Percentiles rank a stretch among this genome's conserved stretches.
Conservation (phyloP, 2,888 invertebrate genomes). For the Proisotoma minuta region DNA sequence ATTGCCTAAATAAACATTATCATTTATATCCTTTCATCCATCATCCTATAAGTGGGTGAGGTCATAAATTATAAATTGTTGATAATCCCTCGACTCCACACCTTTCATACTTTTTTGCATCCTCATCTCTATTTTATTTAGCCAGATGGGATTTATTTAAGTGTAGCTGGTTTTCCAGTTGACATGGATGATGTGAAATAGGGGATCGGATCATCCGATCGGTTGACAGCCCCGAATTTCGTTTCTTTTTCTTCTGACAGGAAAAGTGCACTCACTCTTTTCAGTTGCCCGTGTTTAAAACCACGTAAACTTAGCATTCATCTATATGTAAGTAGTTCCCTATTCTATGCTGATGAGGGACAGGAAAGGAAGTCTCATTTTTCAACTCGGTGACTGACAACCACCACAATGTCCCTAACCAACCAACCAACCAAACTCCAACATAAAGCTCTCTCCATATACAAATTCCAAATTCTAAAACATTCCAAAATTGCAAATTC, state of each 20-base stretch:
- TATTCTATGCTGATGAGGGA: conserved; percentile 6
- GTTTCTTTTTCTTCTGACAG: conserved; percentile 1
- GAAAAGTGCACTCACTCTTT: conserved; percentile 3
- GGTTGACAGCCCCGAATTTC: conserved; percentile 2
- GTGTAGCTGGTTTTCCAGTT: background rate
- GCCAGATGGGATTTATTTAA: background rate
- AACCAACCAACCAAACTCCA: too few species aligned
- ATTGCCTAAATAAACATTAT: background rate
- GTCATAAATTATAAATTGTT: too few species aligned
- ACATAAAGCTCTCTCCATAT: too few species aligned
- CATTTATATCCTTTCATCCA: background rate
- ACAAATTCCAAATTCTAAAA: too few species aligned
- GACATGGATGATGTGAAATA: background rate
- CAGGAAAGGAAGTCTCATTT: conserved; percentile 15
- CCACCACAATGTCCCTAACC: conserved; percentile 12
- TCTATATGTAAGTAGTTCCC: background rate
- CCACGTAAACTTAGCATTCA: too few species aligned
- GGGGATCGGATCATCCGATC: conserved; percentile 1
- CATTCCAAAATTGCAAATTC: too few species aligned
- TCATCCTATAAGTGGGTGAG: too few species aligned
- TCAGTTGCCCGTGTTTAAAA: background rate
- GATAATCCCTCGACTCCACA: background rate
- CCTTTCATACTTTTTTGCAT: background rate
- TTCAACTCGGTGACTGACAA: conserved; percentile 12
- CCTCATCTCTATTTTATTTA: background rate